Evolutionary conservation across 2,888 invertebrate genomes (phyloP), one percentile per base, ranked within the genome.

Genomic region (Pseudoips prasinana): DNA sequence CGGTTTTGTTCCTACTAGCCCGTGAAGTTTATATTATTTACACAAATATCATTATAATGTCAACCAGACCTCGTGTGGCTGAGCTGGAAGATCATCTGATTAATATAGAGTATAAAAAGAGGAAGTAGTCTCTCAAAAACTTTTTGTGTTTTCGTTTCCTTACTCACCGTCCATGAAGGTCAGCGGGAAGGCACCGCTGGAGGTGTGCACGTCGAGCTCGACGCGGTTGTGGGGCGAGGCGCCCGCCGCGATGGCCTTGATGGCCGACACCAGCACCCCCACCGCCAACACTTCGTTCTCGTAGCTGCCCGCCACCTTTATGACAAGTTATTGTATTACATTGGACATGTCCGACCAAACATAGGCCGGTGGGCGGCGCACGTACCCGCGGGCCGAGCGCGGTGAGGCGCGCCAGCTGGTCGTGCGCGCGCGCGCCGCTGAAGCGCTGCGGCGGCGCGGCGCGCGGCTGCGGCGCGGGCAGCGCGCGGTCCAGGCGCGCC

Each of bases 201-300:
- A 93, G 90, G 72, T 84, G 73, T 95, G 94, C 29, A 93, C 76
- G 80, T 95, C 94, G 30, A 93, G 49, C 63, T 91, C 90, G n/a
- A 93, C 79, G 45, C 78, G 77, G 68, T 92, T 91, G 65, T 87
- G 89, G 29, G 77, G 73, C 52, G 90, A 73, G 2, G 91, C 90
- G 41, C 69, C 73, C 43, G 83, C 79, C 39, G 89, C 87, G 29
- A 92, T 88, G 25, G 67, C 64, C 24, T 81, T 72, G 51, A 92
- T 85, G 56, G 92, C 91, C 32, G 75, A 65, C 57, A 89, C 88
- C 34, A 94, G 73, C 66, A 91, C 90, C 51, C 90, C 86, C 24
- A 93, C 92, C 3, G 93, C 92, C 20, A 90, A 50, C 27, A 94
- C 91, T 86, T 97, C 96, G 84, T 95, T 96, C 71, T 93, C 95